Evolutionary conservation across 2,113 vertebrate genomes (phyloP).

Genomic region (Semicossyphus pulcher): DNA sequence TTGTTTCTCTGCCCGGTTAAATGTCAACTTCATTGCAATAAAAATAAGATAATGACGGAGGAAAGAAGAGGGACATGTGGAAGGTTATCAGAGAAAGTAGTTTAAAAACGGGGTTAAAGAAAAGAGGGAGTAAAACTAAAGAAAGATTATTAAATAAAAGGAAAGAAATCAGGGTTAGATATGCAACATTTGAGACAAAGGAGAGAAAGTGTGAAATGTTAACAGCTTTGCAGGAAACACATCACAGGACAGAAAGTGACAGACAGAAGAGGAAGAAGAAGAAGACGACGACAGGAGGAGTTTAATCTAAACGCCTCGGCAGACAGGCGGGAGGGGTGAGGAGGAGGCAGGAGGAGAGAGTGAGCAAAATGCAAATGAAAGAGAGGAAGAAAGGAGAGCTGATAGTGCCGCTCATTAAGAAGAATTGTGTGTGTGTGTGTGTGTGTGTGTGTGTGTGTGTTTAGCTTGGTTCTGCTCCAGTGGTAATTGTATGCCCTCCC

Average conservation of each 20-base stretch:
- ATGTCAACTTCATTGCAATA: not conserved
- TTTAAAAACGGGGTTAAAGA: no score
- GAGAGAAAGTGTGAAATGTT: not conserved
- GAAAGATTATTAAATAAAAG: not conserved
- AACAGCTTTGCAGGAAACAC: conserved; percentile 25
- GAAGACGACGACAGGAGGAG: conserved; percentile 18
- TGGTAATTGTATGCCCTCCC: conserved; percentile 74
- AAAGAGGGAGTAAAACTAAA: not conserved
- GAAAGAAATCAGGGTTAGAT: not conserved
- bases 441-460: conserved; percentile 46
- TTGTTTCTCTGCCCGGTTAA: not conserved
- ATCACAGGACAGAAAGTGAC: conserved; percentile 18
- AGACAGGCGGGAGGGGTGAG: conserved; percentile 33
- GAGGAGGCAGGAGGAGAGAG: conserved; percentile 8
- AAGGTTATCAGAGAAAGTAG: not conserved
- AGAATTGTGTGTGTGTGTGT: conserved; percentile 37
- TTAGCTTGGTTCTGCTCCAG: conserved; percentile 62
- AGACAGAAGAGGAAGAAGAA: conserved; percentile 31
- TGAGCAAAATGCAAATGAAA: conserved; percentile 36
- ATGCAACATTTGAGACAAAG: conserved; percentile 15
- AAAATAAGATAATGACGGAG: not conserved
- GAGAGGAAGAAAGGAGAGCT: conserved; percentile 44
- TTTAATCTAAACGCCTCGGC: conserved; percentile 38
- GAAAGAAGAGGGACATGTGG: not conserved
- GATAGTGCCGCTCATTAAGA: conserved; percentile 60